Conservation (phyloP, 2,888 invertebrate genomes). For the Tupiocoris notatus region DNA sequence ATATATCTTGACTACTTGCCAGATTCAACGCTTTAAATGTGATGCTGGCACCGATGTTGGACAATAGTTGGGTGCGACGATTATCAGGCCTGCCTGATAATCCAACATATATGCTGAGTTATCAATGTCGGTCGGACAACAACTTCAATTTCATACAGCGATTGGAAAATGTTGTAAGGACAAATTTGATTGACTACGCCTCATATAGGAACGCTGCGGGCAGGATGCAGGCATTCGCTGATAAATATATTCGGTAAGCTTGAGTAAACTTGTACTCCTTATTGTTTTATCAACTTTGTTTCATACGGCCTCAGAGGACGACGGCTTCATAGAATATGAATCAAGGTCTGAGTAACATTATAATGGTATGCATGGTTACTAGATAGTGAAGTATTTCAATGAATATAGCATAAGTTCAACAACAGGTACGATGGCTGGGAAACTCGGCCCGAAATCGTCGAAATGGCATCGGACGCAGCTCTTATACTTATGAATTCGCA, state of each 20-base stretch:
- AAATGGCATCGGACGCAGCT: conserved; percentile 43
- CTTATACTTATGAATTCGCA: conserved; percentile 46
- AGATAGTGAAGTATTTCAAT: too few species aligned
- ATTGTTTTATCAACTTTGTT: too few species aligned
- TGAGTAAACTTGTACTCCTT: too few species aligned
- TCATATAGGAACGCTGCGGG: not conserved
- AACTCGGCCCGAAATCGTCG: conserved; percentile 35
- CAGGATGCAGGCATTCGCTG: not conserved
- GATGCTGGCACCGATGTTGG: not conserved
- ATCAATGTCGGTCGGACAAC: conserved; percentile 23
- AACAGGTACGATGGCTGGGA: conserved; percentile 27
- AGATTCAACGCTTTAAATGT: conserved; percentile 9
- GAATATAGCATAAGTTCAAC: too few species aligned
- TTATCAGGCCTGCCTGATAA: conserved; percentile 36
- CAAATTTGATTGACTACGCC: not conserved
- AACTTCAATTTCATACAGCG: conserved; percentile 19
- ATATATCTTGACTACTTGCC: too few species aligned
- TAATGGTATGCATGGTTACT: too few species aligned
- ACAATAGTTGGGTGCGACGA: conserved; percentile 8
- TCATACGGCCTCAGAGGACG: too few species aligned
- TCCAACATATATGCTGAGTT: conserved; percentile 35
- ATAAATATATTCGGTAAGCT: not conserved
- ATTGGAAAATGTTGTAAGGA: not conserved
- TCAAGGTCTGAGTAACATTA: too few species aligned
- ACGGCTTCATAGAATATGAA: too few species aligned